Percentiles rank a stretch among this genome's conserved stretches.
Evolutionary conservation across 2,888 invertebrate genomes (phyloP).

Genomic region (Petrolisthes cinctipes): DNA sequence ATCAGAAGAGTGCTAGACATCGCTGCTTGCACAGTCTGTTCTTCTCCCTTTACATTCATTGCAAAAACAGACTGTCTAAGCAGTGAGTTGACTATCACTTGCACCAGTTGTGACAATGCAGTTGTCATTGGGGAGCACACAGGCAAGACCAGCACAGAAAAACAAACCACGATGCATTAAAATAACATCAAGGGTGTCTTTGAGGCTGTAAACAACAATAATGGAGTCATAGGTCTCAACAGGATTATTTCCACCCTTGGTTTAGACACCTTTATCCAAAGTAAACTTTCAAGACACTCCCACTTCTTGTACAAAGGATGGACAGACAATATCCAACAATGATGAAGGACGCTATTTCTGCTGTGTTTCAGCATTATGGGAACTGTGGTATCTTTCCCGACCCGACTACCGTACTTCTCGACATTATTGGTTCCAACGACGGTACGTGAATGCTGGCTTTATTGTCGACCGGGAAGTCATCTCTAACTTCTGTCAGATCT

Average conservation of each 20-base stretch:
- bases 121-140: neutral
- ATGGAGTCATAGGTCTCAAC: neutral
- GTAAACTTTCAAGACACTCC: neutral
- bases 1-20: neutral
- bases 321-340: neutral
- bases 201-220: neutral
- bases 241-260: slow-evolving; percentile 9
- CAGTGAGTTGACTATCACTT: slow-evolving; percentile 4
- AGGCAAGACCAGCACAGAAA: neutral
- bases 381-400: too few relatives aligned
- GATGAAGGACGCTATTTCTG: neutral
- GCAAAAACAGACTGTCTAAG: slow-evolving; percentile 6
- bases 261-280: neutral
- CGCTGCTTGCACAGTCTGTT: slow-evolving; percentile 3
- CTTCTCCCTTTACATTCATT: neutral
- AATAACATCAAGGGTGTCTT: neutral
- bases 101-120: neutral
- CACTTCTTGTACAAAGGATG: neutral
- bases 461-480: neutral
- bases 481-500: neutral
- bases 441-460: too few relatives aligned
- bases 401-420: too few relatives aligned
- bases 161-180: neutral
- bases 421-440: too few relatives aligned
- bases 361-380: neutral